Evolutionary conservation across 2,797 vertebrate genomes (phyloP), one percentile per base, ranked within the genome.

Genomic region (Corythornis leucogaster): DNA sequence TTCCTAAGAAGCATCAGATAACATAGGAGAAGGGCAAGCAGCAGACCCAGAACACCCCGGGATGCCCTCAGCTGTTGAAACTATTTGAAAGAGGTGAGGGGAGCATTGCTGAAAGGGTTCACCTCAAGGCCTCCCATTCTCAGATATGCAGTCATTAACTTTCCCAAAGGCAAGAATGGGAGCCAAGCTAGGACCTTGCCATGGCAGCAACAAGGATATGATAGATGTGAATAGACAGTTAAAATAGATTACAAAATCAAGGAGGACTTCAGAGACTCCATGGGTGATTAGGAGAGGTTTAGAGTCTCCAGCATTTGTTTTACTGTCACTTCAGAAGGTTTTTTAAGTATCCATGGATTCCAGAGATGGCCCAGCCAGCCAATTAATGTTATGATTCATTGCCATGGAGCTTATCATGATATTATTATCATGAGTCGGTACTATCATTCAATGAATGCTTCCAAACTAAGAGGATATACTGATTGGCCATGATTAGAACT

Each of bases 401-500:
- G 57, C 57, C 50, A 58, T 48, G 50, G 80, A 87, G 53, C 50
- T 80, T 85, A 89, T 69, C 30, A 15, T 46, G 58, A 76, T 91
- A 59, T 59, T 80, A 46, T 80, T 67, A 86, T 54, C 46, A 76
- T 2, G 8, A 85, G 78, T n/a, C 57, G 61, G 66, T 75, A 59
- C 46, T 26, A 73, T 59, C 33, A 66, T 78, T 85, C 57, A 89
- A 24, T 30, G 26, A 89, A 81, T 92, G 25, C 38, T 31, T 86
- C 50, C 53, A 82, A 82, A 87, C 31, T 64, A 80, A 82, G 59
- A 95, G 26, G 42, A 77, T 89, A 78, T 51, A 68, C 75, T 80
- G 85, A 89, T 92, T 93, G 42, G 15, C 55, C 80, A 80, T 91
- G 92, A 94, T 90, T 94, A 92, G 87, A 86, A 79, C 61, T 79